Evolutionary conservation across 2,113 vertebrate genomes (phyloP).

Genomic region (Lucifuga dentata): DNA sequence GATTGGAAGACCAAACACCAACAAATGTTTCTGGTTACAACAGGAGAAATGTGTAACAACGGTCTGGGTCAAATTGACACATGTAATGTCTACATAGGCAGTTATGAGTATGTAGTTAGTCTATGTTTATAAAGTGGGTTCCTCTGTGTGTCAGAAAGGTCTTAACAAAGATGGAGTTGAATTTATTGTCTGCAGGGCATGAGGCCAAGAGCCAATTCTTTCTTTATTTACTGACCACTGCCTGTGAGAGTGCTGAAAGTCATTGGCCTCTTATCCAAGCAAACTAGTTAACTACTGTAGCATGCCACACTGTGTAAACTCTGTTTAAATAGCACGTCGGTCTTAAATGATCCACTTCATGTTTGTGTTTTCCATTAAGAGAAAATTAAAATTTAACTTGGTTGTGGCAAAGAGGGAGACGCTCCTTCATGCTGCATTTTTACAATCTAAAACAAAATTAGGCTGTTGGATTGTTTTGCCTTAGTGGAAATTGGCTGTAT

Average conservation of each 20-base stretch:
- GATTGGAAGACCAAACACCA: neutral
- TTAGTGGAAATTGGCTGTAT: conserved; percentile 63
- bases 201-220: conserved; percentile 46
- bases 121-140: neutral
- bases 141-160: conserved; percentile 14
- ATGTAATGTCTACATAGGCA: conserved; percentile 30
- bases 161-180: conserved; percentile 13
- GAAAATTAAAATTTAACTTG: conserved; percentile 59
- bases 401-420: conserved; percentile 45
- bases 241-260: conserved; percentile 51
- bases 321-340: neutral
- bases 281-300: conserved; percentile 32
- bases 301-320: conserved; percentile 23
- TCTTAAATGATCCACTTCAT: conserved; percentile 50
- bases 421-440: conserved; percentile 57
- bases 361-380: conserved; percentile 66
- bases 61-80: conserved; percentile 39
- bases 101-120: conserved; percentile 21
- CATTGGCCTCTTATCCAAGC: conserved; percentile 38
- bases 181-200: conserved; percentile 23
- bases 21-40: conserved; percentile 18
- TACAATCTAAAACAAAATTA: conserved; percentile 42
- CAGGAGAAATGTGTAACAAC: neutral
- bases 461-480: conserved; percentile 54
- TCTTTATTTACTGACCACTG: conserved; percentile 38